Conservation (phyloP, 2,113 vertebrate genomes). For the Neotoma lepida region DNA sequence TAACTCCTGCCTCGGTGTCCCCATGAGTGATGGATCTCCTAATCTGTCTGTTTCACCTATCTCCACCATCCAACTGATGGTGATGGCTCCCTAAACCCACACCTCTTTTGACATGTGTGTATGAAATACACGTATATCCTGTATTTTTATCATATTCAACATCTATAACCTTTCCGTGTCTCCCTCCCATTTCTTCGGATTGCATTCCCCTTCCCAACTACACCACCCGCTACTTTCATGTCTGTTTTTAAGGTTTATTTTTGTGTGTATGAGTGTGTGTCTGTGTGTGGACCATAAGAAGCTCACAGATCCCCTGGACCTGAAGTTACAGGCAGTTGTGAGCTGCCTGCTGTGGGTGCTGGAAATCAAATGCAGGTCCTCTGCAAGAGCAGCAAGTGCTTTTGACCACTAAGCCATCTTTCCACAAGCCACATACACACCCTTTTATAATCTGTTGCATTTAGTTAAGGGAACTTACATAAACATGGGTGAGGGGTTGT, state of each 20-base stretch:
- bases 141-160: background rate
- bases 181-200: background rate
- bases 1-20: background rate
- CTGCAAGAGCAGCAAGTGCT: background rate
- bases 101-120: background rate
- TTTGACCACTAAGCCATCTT: background rate
- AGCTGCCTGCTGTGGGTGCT: background rate
- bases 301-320: background rate
- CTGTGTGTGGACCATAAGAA: background rate
- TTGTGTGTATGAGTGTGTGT: background rate
- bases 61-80: background rate
- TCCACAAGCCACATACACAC: background rate
- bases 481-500: background rate
- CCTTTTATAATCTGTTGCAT: background rate
- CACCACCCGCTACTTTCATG: background rate
- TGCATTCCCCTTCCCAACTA: background rate
- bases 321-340: background rate
- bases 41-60: background rate
- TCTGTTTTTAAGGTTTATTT: background rate
- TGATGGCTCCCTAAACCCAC: background rate
- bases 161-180: background rate
- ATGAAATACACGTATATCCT: background rate
- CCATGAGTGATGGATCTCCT: background rate
- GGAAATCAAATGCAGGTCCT: background rate
- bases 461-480: background rate